Percentiles rank a stretch among this genome's conserved stretches.
phyloP scores from a whole-genome alignment of 1,140 invertebrate species.

The Coenobita brevimanus region DNA sequence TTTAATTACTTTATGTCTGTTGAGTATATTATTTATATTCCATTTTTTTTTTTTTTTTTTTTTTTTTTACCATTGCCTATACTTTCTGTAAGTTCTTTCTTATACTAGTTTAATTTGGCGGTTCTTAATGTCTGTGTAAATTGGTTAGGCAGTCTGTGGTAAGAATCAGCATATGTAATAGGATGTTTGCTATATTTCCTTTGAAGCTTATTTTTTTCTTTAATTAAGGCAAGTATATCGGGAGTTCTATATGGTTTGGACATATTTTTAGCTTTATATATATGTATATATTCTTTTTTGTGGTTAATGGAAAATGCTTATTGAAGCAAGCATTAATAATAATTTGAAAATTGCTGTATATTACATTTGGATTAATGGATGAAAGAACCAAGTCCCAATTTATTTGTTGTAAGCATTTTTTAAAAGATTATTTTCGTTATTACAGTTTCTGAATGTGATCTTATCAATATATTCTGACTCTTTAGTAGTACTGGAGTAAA shows the following conservation, averaged over 20 bases:
- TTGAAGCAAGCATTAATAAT: background rate
- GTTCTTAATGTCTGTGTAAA: background rate
- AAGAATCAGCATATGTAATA: background rate
- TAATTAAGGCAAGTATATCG: background rate
- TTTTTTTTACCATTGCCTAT: background rate
- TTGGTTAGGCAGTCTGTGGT: background rate
- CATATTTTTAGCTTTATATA: background rate
- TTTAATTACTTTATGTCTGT: too few species aligned
- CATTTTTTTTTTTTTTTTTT: background rate
- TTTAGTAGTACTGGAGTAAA: background rate
- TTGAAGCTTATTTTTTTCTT: background rate
- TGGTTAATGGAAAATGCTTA: background rate
- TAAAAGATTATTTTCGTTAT: background rate
- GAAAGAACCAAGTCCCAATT: background rate
- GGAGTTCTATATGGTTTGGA: background rate
- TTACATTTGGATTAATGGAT: background rate
- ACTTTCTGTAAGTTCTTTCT: background rate
- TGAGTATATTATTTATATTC: too few species aligned
- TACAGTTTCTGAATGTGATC: background rate
- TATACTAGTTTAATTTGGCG: background rate
- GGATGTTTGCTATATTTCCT: background rate
- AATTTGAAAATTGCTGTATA: background rate
- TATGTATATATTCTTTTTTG: too few species aligned
- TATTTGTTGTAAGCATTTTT: background rate
- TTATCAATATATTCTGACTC: background rate